Evolutionary conservation across 2,797 vertebrate species (phyloP).

Genomic region (Cuculus canorus): DNA sequence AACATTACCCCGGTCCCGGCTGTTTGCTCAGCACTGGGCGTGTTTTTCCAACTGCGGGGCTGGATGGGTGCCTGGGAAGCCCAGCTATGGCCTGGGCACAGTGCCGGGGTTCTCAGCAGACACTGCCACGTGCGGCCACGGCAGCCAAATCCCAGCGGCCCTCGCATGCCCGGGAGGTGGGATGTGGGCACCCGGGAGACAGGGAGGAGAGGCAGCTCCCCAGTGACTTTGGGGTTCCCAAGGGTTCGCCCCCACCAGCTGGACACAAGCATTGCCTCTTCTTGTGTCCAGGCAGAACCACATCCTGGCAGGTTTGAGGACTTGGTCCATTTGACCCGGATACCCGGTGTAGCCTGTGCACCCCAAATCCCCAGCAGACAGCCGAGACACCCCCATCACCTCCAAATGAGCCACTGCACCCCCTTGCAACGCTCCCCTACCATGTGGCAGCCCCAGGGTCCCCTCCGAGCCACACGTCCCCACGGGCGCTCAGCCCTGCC

Average conservation of each 20-base stretch:
- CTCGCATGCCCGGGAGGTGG: neutral
- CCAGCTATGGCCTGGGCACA: accelerated
- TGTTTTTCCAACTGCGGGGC: accelerated
- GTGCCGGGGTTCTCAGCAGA: neutral
- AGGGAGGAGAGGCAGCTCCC: neutral
- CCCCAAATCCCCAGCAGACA: neutral
- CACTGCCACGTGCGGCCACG: too few species aligned
- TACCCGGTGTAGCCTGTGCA: accelerated
- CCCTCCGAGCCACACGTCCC: accelerated
- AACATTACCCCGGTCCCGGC: neutral
- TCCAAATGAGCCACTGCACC: accelerated
- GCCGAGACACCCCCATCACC: neutral
- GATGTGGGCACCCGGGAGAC: neutral
- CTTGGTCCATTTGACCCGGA: neutral
- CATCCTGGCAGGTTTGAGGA: accelerated
- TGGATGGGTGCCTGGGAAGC: accelerated
- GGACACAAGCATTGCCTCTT: accelerated
- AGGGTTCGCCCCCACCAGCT: neutral
- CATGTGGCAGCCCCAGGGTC: accelerated
- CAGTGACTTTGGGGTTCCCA: neutral
- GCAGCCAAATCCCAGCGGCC: neutral
- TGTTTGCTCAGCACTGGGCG: neutral
- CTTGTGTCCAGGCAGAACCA: accelerated
- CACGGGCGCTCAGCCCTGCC: neutral
- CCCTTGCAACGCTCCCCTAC: neutral